phyloP scores from a whole-genome alignment of 1,140 invertebrate genomes.

The Drosophila erecta region DNA sequence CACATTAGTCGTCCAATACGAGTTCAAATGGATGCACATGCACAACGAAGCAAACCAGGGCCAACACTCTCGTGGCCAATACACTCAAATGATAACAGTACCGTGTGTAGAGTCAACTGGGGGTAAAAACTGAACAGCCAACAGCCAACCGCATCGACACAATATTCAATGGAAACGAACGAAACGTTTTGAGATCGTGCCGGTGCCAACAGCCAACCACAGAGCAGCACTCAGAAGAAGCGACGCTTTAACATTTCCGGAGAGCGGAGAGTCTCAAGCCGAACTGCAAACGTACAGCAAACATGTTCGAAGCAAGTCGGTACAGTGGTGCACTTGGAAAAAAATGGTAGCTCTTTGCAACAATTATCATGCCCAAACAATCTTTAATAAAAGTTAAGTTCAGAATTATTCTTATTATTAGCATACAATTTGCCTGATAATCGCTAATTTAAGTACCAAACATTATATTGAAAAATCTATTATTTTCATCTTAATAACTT shows the following conservation, averaged over 20 bases:
- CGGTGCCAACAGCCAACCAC: constrained; percentile 70
- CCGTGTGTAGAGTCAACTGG: constrained; percentile 62
- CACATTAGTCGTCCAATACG: constrained; percentile 72
- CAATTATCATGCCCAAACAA: too few relatives aligned
- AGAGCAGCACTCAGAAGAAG: constrained; percentile 47
- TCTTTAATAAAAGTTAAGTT: too few relatives aligned
- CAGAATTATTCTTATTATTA: too few relatives aligned
- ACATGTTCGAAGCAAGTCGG: constrained; percentile 37
- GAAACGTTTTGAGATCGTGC: constrained; percentile 65
- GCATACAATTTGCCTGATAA: too few relatives aligned
- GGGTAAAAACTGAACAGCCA: constrained; percentile 46
- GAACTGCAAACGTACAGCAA: constrained; percentile 12
- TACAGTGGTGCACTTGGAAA: constrained; percentile 34
- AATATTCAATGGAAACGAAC: constrained; percentile 80
- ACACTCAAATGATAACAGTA: constrained; percentile 70
- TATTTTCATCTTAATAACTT: too few relatives aligned
- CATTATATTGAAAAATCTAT: too few relatives aligned
- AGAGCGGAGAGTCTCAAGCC: constrained; percentile 11
- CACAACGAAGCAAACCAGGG: constrained; percentile 58
- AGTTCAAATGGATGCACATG: constrained; percentile 77
- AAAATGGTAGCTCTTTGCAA: neutral
- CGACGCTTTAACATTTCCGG: neutral
- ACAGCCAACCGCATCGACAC: constrained; percentile 78
- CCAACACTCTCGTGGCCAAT: constrained; percentile 25
- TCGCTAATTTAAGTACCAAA: too few relatives aligned